Evolutionary conservation across 2,797 vertebrate species (phyloP).

Genomic region (Onychomys torridus): DNA sequence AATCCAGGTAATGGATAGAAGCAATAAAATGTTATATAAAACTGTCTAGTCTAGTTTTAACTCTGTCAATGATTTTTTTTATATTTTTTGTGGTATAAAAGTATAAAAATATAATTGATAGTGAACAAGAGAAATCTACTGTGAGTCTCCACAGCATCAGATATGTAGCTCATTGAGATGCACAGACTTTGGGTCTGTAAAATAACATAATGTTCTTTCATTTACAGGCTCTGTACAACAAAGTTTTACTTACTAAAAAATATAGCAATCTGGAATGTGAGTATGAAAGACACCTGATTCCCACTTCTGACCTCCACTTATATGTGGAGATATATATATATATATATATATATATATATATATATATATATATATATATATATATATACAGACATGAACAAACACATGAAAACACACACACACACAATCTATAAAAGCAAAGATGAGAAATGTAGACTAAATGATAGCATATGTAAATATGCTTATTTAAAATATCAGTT

Average conservation of each 20-base stretch:
- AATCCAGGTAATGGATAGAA: not conserved
- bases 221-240: not conserved
- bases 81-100: not conserved
- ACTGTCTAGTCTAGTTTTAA: not conserved
- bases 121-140: not conserved
- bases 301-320: not conserved
- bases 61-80: not conserved
- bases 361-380: no score
- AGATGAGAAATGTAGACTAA: slow-evolving; percentile 18
- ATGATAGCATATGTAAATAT: not conserved
- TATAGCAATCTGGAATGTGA: not conserved
- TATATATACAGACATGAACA: no score
- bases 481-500: not conserved
- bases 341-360: no score
- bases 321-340: no score
- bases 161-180: not conserved
- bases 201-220: not conserved
- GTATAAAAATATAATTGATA: not conserved
- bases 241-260: not conserved
- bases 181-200: not conserved
- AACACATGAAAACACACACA: not conserved
- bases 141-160: not conserved
- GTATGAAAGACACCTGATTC: not conserved
- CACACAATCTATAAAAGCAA: not conserved
- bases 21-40: not conserved